Conservation (phyloP, 2,113 vertebrate genomes). For the Malurus melanocephalus region DNA sequence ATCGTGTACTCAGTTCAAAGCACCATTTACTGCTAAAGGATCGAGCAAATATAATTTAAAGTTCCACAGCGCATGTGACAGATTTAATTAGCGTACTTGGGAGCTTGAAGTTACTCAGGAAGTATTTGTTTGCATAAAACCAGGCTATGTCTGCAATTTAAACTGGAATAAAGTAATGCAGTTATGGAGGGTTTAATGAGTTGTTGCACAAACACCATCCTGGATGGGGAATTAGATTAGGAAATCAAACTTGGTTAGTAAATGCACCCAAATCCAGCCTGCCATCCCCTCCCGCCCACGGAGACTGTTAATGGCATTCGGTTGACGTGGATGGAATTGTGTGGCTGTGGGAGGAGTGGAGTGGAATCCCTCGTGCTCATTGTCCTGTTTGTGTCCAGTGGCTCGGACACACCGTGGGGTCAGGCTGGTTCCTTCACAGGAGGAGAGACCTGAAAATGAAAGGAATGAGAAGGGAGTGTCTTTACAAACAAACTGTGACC, state of each 20-base stretch:
- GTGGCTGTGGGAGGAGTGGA: not conserved
- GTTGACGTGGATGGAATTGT: not conserved
- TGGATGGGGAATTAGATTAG: conserved; percentile 3
- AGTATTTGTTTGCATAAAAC: conserved; percentile 57
- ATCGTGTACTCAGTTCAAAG: not conserved
- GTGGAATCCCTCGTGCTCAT: not conserved
- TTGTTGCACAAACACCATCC: conserved; percentile 20
- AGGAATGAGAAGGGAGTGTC: too few relatives aligned
- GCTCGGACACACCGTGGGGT: rapidly evolving
- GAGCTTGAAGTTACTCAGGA: conserved; percentile 42
- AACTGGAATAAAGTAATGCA: not conserved
- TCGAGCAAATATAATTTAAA: conserved; percentile 42
- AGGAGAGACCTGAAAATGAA: not conserved
- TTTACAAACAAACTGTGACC: too few relatives aligned
- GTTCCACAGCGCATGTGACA: conserved; percentile 38
- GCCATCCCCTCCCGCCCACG: not conserved
- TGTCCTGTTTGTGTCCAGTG: rapidly evolving
- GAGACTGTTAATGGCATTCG: not conserved
- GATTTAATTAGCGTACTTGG: conserved; percentile 43
- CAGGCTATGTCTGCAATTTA: conserved; percentile 33
- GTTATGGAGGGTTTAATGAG: conserved; percentile 39
- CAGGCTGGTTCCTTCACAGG: rapidly evolving
- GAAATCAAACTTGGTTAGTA: not conserved
- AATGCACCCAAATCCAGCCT: not conserved
- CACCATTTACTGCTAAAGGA: conserved; percentile 15